Percentiles rank a stretch among this genome's conserved stretches.
These are phyloP conservation scores for Cynoglossus semilaevis DNA, from an alignment of 2,113 vertebrate genomes.

Conservation along the genomic window DNA sequence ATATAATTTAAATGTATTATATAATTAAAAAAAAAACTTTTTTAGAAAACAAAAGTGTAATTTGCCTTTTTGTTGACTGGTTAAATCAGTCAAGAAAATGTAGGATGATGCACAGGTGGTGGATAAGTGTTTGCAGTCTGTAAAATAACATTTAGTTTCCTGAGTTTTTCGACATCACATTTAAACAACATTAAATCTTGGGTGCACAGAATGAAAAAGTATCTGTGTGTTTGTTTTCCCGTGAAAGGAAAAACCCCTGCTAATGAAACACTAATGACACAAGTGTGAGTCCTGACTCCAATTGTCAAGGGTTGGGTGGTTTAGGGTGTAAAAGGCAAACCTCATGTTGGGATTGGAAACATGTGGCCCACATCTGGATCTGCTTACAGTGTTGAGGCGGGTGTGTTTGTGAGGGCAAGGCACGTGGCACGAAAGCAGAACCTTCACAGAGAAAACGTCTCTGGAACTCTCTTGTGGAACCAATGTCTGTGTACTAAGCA, in stretches of 20 bases:
- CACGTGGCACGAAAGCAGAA: slow-evolving; percentile 68
- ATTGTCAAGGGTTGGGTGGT: slow-evolving; percentile 49
- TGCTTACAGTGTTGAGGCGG: slow-evolving; percentile 62
- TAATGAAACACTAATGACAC: slow-evolving; percentile 76
- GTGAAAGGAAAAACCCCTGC: slow-evolving; percentile 35
- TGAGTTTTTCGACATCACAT: neutral
- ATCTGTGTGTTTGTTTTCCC: slow-evolving; percentile 22
- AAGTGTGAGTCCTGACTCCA: slow-evolving; percentile 75
- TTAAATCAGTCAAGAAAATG: too few relatives aligned
- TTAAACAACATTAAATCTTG: neutral
- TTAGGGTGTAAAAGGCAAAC: slow-evolving; percentile 49
- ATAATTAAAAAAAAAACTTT: too few relatives aligned
- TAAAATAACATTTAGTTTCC: neutral
- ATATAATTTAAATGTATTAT: too few relatives aligned
- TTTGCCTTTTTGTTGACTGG: too few relatives aligned
- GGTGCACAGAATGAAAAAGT: neutral
- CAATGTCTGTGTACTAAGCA: slow-evolving; percentile 38
- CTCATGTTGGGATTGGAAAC: slow-evolving; percentile 61
- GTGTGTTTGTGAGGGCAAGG: slow-evolving; percentile 66
- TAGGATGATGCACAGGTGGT: too few relatives aligned
- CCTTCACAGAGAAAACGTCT: slow-evolving; percentile 53
- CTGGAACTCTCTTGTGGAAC: slow-evolving; percentile 52
- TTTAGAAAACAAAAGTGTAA: too few relatives aligned
- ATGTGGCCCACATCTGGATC: slow-evolving; percentile 72
- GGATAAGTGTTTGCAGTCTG: neutral